Evolutionary conservation across 2,113 vertebrate genomes (phyloP), one percentile per base, ranked within the genome.

Genomic region (Agelaius tricolor): DNA sequence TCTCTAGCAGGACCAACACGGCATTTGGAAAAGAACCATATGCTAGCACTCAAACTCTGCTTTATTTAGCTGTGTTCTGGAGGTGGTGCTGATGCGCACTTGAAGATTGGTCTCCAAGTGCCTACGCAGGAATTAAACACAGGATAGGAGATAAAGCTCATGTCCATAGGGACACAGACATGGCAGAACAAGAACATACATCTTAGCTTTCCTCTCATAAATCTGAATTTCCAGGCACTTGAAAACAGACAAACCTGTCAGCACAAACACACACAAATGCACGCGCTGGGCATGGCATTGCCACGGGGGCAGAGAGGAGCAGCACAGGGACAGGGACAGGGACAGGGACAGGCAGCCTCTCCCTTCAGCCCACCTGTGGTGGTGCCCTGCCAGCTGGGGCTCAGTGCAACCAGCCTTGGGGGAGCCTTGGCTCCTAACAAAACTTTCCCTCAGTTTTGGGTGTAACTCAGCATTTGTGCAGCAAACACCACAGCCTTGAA

Each of bases 251-350:
- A 13, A 62, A 66, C 5, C 15, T 15, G 33, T 35, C 55, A 46
- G 3, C 41, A 30, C 31, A 26, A 59, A 7, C 21, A 33, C 14
- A 26, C 11, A 15, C 2, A 16, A 11, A n/a, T 1, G 7, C 41
- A 22, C 0, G 0, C 30, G 5, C 46, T 1, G 10, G 24, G 11
- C 43, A 47, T 0, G 1, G 62, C 68, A 47, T 39, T 0, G 0
- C 41, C 37, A 20, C 0, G 0, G 62, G 51, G 46, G 57, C 58
- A 58, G 58, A 39, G 52, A 68, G 24, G n/a, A 20, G 33, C 62
- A 33, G 67, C n/a, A 4, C 21, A 4, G 67, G 68, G 15, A 41
- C 63, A 23, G 19, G 44, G 44, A 22, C 46, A 47, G 46, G 46
- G 20, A 41, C 63, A 23, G 67, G 68, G 15, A 43, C 63, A 24